phyloP scores from a whole-genome alignment of 2,888 invertebrate genomes.

The Tridacna gigas region DNA sequence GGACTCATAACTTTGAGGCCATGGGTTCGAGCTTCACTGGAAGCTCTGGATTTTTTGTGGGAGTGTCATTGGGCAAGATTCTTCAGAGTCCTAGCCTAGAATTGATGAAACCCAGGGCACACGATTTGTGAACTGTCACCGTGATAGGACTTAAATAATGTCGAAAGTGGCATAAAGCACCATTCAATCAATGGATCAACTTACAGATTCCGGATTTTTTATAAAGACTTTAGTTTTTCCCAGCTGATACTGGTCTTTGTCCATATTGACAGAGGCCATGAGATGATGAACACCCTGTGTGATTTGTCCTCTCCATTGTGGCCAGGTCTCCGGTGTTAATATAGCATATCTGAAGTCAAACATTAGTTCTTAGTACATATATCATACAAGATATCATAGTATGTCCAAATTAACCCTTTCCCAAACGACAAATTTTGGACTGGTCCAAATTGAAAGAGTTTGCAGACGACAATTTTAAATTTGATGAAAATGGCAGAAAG shows the following conservation, averaged over 20 bases:
- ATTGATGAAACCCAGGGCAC: not conserved
- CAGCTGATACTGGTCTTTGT: slow-evolving; percentile 88
- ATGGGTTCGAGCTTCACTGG: no score
- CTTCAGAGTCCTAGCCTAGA: no score
- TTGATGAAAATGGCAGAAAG: no score
- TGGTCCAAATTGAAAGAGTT: no score
- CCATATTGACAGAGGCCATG: slow-evolving; percentile 87
- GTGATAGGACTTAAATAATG: not conserved
- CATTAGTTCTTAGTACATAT: not conserved
- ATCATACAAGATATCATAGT: no score
- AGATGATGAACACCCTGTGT: slow-evolving; percentile 87
- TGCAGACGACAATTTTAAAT: no score
- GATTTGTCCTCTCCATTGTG: slow-evolving; percentile 87
- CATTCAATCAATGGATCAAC: slow-evolving; percentile 31
- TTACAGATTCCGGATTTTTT: slow-evolving; percentile 87
- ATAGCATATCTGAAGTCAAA: slow-evolving; percentile 87
- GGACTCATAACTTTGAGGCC: no score
- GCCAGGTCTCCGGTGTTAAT: slow-evolving; percentile 89
- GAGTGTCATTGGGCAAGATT: no score
- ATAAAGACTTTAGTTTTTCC: slow-evolving; percentile 89
- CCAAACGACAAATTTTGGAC: no score
- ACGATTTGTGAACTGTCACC: not conserved
- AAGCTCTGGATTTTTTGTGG: no score
- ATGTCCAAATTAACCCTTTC: no score
- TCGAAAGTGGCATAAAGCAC: not conserved